Base-by-base conservation (phyloP, 2,113 vertebrate genomes). In the Phycodurus eques region DNA sequence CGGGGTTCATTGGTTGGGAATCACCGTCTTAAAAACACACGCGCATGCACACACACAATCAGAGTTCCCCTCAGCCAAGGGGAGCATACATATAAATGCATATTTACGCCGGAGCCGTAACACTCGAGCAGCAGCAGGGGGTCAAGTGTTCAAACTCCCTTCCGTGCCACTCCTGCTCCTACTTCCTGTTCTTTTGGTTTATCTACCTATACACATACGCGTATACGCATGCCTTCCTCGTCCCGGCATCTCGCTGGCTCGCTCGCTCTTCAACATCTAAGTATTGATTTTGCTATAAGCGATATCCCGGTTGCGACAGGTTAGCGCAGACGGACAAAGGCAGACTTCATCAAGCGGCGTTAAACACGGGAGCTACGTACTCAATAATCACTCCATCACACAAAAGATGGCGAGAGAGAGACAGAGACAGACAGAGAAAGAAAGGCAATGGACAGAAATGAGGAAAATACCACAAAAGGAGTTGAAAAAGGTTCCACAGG, bases 221-320 rank as follows among this genome's bases (percentile, higher is more conserved):
- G 9, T 12, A 43, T 43, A 44, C 12, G 12, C 43, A 46, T 39
- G 6, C 62, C 68, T 74, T 74, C 49, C 7, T 33, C 35, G 64
- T 80, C 77, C 53, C 4, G 27, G 71, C 78, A 69, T n/a, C 64
- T 72, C 14, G 22, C 64, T 43, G 54, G 13, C 60, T 46, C 70
- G 56, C 85, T 79, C 70, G 68, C 77, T 84, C 80, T 67, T 80
- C 82, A 80, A 75, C 85, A 84, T 83, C n/a, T 87, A 86, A 83
- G 85, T 92, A 94, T 93, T 94, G 93, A 94, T 93, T 93, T 93
- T 93, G 91, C 92, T 92, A 93, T 94, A 93, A 93, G 90, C 89
- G 81, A 86, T 81, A 90, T 90, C 91, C 90, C 80, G 89, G 88
- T 90, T 93, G 90, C 90, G 90, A 93, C 91, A 92, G 92, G 91